A percentile compares a stretch with the other conserved stretches of the same genome.
Conservation (phyloP, 1,140 invertebrate genomes). For the Teleopsis dalmanni region DNA sequence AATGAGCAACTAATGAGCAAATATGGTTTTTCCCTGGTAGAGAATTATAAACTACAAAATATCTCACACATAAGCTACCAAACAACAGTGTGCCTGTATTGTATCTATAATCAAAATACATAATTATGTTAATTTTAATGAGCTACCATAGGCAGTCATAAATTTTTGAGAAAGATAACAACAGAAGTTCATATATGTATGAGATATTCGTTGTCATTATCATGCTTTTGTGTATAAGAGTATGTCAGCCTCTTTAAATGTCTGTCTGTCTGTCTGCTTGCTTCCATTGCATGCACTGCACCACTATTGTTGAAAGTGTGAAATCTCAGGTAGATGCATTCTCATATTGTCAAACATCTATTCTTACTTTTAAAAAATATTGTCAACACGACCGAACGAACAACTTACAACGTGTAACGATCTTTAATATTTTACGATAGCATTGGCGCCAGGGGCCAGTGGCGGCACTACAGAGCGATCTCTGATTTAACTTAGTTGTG, state of each 20-base stretch:
- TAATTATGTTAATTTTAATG: slow-evolving; percentile 2
- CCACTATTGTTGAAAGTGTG: slow-evolving; percentile 20
- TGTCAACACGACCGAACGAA: background rate
- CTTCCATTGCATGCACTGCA: no score
- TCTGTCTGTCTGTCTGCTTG: no score
- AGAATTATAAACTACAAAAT: no score
- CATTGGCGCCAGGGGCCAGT: slow-evolving; percentile 28
- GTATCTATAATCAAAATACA: background rate
- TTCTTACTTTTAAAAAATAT: background rate
- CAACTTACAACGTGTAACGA: background rate
- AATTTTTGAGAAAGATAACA: no score
- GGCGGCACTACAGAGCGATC: background rate
- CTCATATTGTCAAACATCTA: background rate
- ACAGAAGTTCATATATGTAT: background rate
- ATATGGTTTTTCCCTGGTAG: no score
- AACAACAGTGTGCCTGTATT: no score
- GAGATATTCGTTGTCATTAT: background rate
- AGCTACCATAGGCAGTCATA: background rate
- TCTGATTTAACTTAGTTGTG: no score
- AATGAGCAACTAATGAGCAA: no score
- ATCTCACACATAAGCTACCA: no score
- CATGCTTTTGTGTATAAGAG: no score
- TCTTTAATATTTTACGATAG: slow-evolving; percentile 29
- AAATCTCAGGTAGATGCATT: slow-evolving; percentile 24
- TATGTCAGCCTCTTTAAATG: no score